Evolutionary conservation across 1,140 invertebrate species (phyloP), one percentile per base, ranked within the genome.

Genomic region (Diuraphis noxia): DNA sequence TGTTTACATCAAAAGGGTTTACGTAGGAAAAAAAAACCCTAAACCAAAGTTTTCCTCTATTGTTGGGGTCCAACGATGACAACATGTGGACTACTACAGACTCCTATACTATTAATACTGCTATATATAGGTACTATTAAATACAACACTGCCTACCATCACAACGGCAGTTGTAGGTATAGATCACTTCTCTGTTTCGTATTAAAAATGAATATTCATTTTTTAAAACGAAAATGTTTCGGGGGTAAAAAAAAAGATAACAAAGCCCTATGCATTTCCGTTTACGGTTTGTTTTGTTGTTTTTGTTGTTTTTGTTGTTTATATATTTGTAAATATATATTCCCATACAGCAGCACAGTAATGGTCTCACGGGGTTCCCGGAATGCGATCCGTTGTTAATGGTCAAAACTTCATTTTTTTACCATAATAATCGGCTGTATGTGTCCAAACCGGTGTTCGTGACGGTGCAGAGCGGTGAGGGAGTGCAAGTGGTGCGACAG

Each of bases 291-390:
- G 38, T 49, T n/a, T 63, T 63, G 10, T n/a, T 63, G 13, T 63
- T 63, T n/a, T n/a, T 72, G 30, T n/a, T n/a, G 30, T 72, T 72
- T 72, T 72, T 72, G 56, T 72, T n/a, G 56, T 72, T 63, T 72
- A n/a, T 72, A 72, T 56, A 56, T 56, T 56, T 56, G 9, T 56
- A 56, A 17, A 72, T 72, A 72, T 40, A 43, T 19, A 46, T 85
- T n/a, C 81, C 81, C 52, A 72, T 85, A 40, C 81, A 30, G 30
- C 41, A 34, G 30, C 7, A n/a, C n/a, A 43, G 82, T 85, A 43
- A 43, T 85, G 10, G 82, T 85, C 82, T 85, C 82, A 43, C 82
- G 82, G 82, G 82, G 41, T 86, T 85, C 84, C n/a, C 43, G 82
- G 82, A 85, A 82, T 46, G 36, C 82, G 41, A 43, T 43, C 41